Conservation (phyloP, 2,888 invertebrate species). For the Rhodophaea formosa region DNA sequence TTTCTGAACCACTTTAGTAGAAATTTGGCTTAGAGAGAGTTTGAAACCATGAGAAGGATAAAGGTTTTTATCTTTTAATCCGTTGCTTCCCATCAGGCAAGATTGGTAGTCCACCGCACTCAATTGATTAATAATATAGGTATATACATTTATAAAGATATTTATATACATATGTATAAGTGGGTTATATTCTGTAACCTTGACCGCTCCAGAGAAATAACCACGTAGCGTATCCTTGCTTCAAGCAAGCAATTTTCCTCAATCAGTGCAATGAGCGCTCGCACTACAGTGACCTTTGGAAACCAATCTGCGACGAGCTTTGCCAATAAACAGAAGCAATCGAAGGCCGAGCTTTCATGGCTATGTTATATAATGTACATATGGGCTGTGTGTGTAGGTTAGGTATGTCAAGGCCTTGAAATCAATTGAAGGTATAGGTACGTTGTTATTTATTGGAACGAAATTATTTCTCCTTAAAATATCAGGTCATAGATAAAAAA, state of each 20-base stretch:
- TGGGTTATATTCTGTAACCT: background rate
- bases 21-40: too few species aligned
- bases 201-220: background rate
- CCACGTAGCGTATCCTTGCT: background rate
- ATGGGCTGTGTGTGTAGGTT: background rate
- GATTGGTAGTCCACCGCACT: too few species aligned
- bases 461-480: background rate
- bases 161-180: too few species aligned
- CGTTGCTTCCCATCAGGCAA: too few species aligned
- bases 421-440: background rate
- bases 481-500: background rate
- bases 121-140: too few species aligned
- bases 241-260: slow-evolving; percentile 1
- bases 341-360: slow-evolving; percentile 4
- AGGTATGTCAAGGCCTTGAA: background rate
- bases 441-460: background rate
- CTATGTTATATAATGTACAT: background rate
- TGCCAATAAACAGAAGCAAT: slow-evolving; percentile 6
- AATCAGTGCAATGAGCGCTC: background rate
- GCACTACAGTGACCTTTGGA: slow-evolving; percentile 7
- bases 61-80: too few species aligned
- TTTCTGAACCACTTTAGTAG: too few species aligned
- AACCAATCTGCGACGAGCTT: slow-evolving; percentile 8
- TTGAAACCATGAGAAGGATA: too few species aligned
- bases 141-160: too few species aligned